Conservation (phyloP, 2,797 vertebrate genomes). For the Tenualosa ilisha region DNA sequence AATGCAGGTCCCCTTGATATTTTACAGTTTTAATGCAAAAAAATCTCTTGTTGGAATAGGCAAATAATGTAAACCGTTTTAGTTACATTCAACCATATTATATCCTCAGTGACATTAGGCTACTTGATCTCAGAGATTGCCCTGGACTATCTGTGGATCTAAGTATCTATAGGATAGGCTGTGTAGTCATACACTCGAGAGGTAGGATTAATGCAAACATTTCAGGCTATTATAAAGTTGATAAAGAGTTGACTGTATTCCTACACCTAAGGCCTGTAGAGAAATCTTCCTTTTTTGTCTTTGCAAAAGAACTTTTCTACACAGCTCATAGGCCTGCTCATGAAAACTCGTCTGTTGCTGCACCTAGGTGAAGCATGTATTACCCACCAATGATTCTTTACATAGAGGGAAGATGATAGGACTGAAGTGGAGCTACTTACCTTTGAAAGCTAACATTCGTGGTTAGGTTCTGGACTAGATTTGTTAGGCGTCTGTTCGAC, state of each 20-base stretch:
- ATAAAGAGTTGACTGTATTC: not conserved
- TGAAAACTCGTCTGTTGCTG: not conserved
- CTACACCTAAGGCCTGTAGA: too few species aligned
- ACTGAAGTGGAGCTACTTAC: slow-evolving; percentile 34
- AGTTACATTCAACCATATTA: not conserved
- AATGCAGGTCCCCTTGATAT: not conserved
- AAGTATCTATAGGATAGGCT: not conserved
- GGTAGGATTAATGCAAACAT: not conserved
- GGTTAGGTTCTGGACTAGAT: slow-evolving; percentile 74
- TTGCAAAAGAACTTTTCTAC: not conserved
- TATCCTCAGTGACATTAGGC: not conserved
- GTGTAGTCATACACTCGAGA: not conserved
- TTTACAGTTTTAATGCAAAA: not conserved
- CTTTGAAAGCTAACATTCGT: slow-evolving; percentile 62
- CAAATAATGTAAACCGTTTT: not conserved
- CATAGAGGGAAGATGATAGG: too few species aligned
- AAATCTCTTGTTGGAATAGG: not conserved
- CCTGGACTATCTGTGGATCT: not conserved
- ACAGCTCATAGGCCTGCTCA: too few species aligned
- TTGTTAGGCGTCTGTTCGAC: slow-evolving; percentile 84
- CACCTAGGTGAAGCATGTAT: not conserved
- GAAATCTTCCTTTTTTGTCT: too few species aligned
- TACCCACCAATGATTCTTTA: not conserved
- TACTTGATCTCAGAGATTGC: not conserved
- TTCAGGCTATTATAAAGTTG: not conserved